phyloP scores from a whole-genome alignment of 2,113 vertebrate species.

The Daboia siamensis region DNA sequence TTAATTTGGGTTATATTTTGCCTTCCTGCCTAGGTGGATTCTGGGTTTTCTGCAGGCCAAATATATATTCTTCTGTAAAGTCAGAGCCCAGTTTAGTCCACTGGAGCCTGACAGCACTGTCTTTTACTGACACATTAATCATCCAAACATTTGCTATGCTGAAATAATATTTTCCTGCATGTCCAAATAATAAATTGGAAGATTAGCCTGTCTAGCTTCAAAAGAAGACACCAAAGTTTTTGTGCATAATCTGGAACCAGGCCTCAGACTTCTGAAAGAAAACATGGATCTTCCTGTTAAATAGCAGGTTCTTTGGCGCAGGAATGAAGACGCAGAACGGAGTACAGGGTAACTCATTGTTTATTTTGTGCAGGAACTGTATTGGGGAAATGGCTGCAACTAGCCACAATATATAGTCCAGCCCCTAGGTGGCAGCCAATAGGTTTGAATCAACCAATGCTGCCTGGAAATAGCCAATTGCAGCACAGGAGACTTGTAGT shows the following conservation, averaged over 20 bases:
- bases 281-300: slow-evolving; percentile 15
- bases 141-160: neutral
- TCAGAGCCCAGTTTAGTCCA: neutral
- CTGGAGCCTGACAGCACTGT: neutral
- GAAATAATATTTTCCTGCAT: neutral
- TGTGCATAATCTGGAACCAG: slow-evolving; percentile 33
- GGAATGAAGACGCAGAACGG: no score
- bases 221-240: slow-evolving; percentile 34
- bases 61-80: neutral
- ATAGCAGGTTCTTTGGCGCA: no score
- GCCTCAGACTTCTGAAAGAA: neutral
- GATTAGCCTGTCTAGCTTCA: slow-evolving; percentile 31
- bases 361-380: no score
- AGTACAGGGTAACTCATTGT: no score
- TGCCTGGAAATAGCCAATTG: no score
- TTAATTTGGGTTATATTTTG: neutral
- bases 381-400: no score
- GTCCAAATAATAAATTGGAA: neutral
- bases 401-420: no score
- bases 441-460: no score
- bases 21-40: neutral
- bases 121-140: slow-evolving; percentile 15
- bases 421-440: no score
- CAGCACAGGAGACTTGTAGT: no score
- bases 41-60: neutral